Conservation (phyloP, 2,797 vertebrate species). For the Linurgus olivaceus region DNA sequence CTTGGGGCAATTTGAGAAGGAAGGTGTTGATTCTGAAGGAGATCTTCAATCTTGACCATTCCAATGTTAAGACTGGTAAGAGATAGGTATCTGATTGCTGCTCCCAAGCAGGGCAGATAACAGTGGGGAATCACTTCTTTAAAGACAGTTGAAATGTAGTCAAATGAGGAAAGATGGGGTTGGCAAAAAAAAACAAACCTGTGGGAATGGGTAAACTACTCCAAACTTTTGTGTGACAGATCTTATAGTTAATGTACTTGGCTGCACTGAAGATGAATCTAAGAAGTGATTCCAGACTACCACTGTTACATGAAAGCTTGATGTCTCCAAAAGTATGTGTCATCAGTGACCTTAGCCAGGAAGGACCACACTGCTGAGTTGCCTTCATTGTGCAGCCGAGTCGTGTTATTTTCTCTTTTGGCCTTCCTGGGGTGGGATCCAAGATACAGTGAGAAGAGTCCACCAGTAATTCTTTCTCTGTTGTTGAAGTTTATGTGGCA, state of each 20-base stretch:
- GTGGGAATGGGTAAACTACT: background rate
- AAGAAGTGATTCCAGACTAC: background rate
- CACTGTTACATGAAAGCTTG: background rate
- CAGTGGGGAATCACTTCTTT: background rate
- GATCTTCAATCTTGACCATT: background rate
- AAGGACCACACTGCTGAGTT: background rate
- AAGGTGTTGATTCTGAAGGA: background rate
- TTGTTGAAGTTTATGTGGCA: background rate
- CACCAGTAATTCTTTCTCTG: background rate
- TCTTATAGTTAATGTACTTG: background rate
- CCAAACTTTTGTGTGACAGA: background rate
- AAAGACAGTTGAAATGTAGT: background rate
- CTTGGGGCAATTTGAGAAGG: background rate
- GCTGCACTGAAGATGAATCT: background rate
- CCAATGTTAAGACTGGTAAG: background rate
- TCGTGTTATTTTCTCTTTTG: background rate
- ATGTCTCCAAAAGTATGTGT: background rate
- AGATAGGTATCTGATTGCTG: rapidly evolving
- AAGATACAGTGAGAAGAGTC: background rate
- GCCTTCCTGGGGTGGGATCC: background rate
- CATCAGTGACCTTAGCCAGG: background rate
- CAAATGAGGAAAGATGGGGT: background rate
- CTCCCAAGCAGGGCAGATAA: background rate
- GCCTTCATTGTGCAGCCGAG: background rate
- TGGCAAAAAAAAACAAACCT: background rate